phyloP scores from a whole-genome alignment of 2,888 invertebrate genomes.

The Tipula lateralis region DNA sequence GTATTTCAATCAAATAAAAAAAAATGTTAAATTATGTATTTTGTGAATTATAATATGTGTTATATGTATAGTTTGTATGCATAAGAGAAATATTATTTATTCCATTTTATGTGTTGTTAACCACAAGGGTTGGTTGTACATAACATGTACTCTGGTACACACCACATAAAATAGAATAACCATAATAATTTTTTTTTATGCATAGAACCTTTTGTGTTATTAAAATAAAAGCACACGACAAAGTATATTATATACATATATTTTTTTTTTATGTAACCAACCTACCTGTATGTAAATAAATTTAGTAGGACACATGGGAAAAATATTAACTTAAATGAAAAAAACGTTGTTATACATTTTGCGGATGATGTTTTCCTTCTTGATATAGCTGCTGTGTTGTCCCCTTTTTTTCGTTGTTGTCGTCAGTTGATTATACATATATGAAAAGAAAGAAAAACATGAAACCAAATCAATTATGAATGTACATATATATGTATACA shows the following conservation, averaged over 20 bases:
- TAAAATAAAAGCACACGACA: conserved; percentile 24
- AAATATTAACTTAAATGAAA: conserved; percentile 40
- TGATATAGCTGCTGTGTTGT: conserved; percentile 86
- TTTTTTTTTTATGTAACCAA: conserved; percentile 29
- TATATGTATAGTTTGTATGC: background rate
- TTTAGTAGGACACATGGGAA: conserved; percentile 48
- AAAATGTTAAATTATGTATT: background rate
- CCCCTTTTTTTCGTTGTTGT: conserved; percentile 56
- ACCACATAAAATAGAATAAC: background rate
- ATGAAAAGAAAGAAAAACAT: conserved; percentile 36
- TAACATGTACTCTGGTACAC: background rate
- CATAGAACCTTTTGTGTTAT: background rate
- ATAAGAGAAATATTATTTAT: background rate
- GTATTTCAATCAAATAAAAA: background rate
- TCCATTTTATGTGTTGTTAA: background rate
- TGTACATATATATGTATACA: background rate
- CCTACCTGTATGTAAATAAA: conserved; percentile 48
- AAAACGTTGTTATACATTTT: conserved; percentile 48
- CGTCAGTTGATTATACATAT: conserved; percentile 40
- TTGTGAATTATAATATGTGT: background rate
- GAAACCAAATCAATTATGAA: conserved; percentile 28
- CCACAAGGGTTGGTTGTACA: background rate
- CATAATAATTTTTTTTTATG: background rate
- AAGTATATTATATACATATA: background rate
- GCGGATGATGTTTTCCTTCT: conserved; percentile 63